Evolutionary conservation across 1,140 invertebrate genomes (phyloP).

Genomic region (Thaumetopoea pityocampa): DNA sequence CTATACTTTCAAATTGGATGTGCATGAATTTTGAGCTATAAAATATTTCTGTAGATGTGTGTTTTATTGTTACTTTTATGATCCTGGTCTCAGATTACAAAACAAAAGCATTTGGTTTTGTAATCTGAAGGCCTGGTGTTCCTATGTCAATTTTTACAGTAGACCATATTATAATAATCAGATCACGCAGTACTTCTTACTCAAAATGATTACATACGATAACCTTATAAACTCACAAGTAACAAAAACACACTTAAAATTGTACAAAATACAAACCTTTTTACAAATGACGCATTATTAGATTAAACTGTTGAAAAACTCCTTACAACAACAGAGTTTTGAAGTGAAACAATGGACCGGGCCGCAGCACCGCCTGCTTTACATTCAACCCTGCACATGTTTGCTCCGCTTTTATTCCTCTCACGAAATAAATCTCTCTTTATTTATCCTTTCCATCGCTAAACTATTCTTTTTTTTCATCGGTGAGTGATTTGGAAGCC

Average conservation of each 20-base stretch:
- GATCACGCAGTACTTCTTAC: too few relatives aligned
- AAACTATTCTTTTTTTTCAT: slow-evolving; percentile 27
- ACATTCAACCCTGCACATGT: slow-evolving; percentile 23
- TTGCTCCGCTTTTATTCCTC: slow-evolving; percentile 21
- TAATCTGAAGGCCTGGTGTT: too few relatives aligned
- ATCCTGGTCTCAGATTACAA: too few relatives aligned
- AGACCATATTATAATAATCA: too few relatives aligned
- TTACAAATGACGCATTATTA: slow-evolving; percentile 14
- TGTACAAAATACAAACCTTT: background rate
- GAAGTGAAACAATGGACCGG: slow-evolving; percentile 11
- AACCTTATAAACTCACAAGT: too few relatives aligned
- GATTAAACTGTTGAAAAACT: slow-evolving; percentile 9
- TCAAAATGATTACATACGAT: too few relatives aligned
- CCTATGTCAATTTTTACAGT: too few relatives aligned
- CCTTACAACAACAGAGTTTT: slow-evolving; percentile 8
- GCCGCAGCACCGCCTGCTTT: slow-evolving; percentile 18
- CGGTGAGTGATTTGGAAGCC: background rate
- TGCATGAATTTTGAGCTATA: too few relatives aligned
- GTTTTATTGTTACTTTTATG: too few relatives aligned
- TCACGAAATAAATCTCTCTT: slow-evolving; percentile 34
- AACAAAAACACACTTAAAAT: background rate
- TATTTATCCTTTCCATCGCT: slow-evolving; percentile 31
- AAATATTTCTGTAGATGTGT: too few relatives aligned
- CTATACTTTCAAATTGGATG: too few relatives aligned
- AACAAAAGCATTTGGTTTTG: too few relatives aligned